Percentiles rank a stretch among this genome's conserved stretches.
phyloP scores from a whole-genome alignment of 1,140 invertebrate genomes.

The Tenebrio molitor region DNA sequence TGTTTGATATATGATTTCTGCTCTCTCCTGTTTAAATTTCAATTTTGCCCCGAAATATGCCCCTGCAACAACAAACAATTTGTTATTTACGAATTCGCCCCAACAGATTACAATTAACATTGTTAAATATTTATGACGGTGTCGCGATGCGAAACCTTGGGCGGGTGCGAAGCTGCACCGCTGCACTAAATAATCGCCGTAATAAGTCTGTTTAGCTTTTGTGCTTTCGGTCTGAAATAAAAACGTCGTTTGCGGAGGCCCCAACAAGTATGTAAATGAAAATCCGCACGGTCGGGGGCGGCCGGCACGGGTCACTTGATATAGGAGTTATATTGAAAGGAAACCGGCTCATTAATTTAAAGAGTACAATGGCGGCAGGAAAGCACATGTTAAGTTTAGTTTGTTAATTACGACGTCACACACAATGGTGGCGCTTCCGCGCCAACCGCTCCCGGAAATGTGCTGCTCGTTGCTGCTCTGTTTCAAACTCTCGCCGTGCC shows the following conservation, averaged over 20 bases:
- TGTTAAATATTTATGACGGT: neutral
- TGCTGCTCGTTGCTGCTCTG: constrained; percentile 62
- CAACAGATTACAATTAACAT: neutral
- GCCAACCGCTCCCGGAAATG: constrained; percentile 62
- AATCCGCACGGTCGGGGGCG: constrained; percentile 48
- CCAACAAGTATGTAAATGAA: constrained; percentile 55
- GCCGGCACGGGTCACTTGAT: constrained; percentile 63
- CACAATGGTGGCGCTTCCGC: constrained; percentile 66
- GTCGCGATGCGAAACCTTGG: too few relatives aligned
- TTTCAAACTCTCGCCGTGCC: constrained; percentile 60
- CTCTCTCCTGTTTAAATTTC: constrained; percentile 60
- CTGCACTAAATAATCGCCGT: too few relatives aligned
- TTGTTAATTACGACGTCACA: constrained; percentile 67
- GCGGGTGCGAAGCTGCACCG: too few relatives aligned
- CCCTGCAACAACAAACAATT: constrained; percentile 45
- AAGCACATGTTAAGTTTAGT: constrained; percentile 69
- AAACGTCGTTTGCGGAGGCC: constrained; percentile 14
- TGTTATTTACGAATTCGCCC: constrained; percentile 44
- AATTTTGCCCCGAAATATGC: constrained; percentile 55
- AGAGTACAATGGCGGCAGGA: constrained; percentile 67
- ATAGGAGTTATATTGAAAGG: constrained; percentile 65
- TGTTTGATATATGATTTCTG: constrained; percentile 64
- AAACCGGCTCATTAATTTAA: constrained; percentile 66
- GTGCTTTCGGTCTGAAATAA: constrained; percentile 4
- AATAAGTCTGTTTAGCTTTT: constrained; percentile 19